Percentiles rank a stretch among this genome's conserved stretches.
phyloP scores from a whole-genome alignment of 2,888 invertebrate genomes.

The Anticlea derivata region DNA sequence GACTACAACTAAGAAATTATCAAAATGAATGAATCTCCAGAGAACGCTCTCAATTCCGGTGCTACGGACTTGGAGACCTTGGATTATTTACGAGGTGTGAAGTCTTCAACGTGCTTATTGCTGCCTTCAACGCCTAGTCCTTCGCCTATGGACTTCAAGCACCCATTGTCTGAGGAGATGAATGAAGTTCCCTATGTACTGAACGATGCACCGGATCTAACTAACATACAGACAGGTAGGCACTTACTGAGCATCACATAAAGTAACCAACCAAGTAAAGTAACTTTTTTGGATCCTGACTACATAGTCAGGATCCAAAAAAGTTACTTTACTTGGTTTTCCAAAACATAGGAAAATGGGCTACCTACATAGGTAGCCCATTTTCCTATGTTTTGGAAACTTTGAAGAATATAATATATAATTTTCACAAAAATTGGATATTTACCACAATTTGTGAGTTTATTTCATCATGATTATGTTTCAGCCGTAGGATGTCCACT shows the following conservation, averaged over 20 bases:
- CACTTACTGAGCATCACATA: no score
- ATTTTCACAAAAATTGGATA: no score
- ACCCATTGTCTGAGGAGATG: constrained; percentile 83
- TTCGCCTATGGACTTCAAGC: constrained; percentile 83
- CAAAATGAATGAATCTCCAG: constrained; percentile 66
- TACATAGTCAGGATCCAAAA: no score
- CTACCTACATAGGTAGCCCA: neutral
- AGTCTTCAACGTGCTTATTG: constrained; percentile 87
- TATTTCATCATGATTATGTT: no score
- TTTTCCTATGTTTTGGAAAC: no score
- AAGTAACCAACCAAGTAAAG: no score
- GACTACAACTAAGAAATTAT: neutral
- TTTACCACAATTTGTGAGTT: no score
- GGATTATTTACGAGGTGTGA: constrained; percentile 83
- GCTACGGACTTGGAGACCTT: constrained; percentile 63
- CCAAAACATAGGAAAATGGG: no score
- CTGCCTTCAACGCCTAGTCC: constrained; percentile 85
- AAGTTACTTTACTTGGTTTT: no score
- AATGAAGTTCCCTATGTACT: constrained; percentile 71
- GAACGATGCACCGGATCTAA: constrained; percentile 61
- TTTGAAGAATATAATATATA: no score
- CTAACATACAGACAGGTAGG: constrained; percentile 66
- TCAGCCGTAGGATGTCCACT: no score
- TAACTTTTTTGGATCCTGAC: no score
- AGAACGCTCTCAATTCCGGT: constrained; percentile 53